Conservation (phyloP, 2,888 invertebrate species). For the Torymus aiolomorphi region DNA sequence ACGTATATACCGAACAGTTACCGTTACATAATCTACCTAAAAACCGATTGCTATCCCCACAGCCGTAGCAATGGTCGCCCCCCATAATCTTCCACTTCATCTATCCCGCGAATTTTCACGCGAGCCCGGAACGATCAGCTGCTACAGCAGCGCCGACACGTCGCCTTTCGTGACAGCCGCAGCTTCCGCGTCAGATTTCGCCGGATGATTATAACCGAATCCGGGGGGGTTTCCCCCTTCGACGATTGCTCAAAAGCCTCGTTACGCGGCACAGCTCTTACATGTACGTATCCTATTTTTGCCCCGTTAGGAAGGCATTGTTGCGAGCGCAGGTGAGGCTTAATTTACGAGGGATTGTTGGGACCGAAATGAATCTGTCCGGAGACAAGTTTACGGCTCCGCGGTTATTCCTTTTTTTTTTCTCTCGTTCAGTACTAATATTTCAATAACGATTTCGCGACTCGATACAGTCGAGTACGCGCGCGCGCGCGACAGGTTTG, state of each 20-base stretch:
- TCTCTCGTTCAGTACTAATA: not conserved
- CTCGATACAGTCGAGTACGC: not conserved
- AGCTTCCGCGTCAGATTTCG: conserved; percentile 25
- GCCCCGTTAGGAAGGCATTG: not conserved
- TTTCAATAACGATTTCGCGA: conserved; percentile 20
- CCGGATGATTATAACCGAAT: not conserved
- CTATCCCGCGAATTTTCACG: too few relatives aligned
- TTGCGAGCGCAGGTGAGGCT: not conserved
- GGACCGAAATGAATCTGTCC: conserved; percentile 11
- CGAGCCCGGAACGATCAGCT: too few relatives aligned
- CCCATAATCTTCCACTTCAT: too few relatives aligned
- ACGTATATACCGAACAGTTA: too few relatives aligned
- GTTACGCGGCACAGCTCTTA: conserved; percentile 18
- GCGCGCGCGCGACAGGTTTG: too few relatives aligned
- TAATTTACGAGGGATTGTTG: conserved; percentile 38
- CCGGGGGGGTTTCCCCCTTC: conserved; percentile 5
- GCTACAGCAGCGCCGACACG: too few relatives aligned
- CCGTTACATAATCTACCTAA: too few relatives aligned
- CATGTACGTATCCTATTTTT: not conserved
- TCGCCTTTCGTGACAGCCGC: too few relatives aligned
- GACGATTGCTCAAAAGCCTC: conserved; percentile 5
- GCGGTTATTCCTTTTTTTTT: not conserved
- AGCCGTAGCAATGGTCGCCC: too few relatives aligned
- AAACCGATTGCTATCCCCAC: too few relatives aligned
- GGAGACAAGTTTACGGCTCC: conserved; percentile 22